Conservation (phyloP, 2,113 vertebrate genomes). For the Vimba vimba region DNA sequence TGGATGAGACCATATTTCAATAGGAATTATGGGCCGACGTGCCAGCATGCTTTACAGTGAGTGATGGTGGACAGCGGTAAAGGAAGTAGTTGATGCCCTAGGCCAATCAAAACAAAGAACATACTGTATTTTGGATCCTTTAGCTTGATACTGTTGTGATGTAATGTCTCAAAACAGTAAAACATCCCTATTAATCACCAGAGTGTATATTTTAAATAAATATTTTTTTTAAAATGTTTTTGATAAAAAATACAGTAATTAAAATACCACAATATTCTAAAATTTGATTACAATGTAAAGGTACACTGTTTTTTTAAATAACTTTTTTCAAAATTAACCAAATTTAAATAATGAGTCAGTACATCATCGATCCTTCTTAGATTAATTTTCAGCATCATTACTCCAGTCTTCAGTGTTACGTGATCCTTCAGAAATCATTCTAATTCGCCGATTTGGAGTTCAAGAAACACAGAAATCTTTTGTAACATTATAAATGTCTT, state of each 20-base stretch:
- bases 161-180: not conserved
- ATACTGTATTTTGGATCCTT: not conserved
- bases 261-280: no score
- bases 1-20: constrained; percentile 31
- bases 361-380: no score
- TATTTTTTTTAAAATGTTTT: not conserved
- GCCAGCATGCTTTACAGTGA: not conserved
- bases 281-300: not conserved
- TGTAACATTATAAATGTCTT: not conserved
- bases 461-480: no score
- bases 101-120: not conserved
- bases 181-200: not conserved
- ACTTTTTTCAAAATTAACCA: no score
- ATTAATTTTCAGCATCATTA: no score
- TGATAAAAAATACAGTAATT: no score
- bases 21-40: constrained; percentile 12
- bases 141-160: not conserved
- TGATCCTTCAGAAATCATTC: no score
- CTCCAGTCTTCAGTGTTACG: no score
- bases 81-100: not conserved
- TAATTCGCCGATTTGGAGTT: no score
- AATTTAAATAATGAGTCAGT: no score
- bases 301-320: no score
- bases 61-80: not conserved
- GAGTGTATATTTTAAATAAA: not conserved